Evolutionary conservation across 1,140 invertebrate species (phyloP), one percentile per base, ranked within the genome.

Genomic region (Camponotus vicinus): DNA sequence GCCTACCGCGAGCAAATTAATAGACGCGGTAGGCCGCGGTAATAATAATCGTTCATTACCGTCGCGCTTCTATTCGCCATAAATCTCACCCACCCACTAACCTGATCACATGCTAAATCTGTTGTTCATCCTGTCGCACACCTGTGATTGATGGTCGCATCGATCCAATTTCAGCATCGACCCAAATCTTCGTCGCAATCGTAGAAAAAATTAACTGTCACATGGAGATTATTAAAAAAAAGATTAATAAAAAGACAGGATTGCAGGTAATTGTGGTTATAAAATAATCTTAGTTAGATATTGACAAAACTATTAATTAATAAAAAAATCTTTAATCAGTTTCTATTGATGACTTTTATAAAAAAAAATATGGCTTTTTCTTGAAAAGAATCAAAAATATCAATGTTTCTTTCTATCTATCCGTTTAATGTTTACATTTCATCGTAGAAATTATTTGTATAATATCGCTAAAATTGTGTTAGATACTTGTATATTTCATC

Each of bases 1-100:
- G 93, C 93, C 77, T 80, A 93, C 86, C 69, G 77, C 45, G 73
- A 75, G 89, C 69, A 91, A 93, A 92, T 93, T 92, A 92, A 93
- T 92, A 91, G 89, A 83, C 88, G 55, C 37, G 27, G 49, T 55
- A 85, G 13, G 80, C 73, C 82, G 87, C 83, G 57, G 52, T 70
- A 75, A 55, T 92, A 91, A 90, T 91, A 89, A 89, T 93, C 85
- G 86, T 88, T 66, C 75, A 88, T 92, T 92, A 92, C 75, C 86
- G 69, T 86, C 71, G 88, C 90, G 87, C 90, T 89, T 89, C 83
- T 88, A 92, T 92, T 92, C 85, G 61, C 85, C 88, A 87, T 89
- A 90, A 92, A 92, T 92, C 87, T 88, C 88, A 76, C 67, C 89
- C 88, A 90, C 86, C 78, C 86, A 86, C 71, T 57, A 32, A 52